phyloP scores from a whole-genome alignment of 1,140 invertebrate species.

The Plodia interpunctella region DNA sequence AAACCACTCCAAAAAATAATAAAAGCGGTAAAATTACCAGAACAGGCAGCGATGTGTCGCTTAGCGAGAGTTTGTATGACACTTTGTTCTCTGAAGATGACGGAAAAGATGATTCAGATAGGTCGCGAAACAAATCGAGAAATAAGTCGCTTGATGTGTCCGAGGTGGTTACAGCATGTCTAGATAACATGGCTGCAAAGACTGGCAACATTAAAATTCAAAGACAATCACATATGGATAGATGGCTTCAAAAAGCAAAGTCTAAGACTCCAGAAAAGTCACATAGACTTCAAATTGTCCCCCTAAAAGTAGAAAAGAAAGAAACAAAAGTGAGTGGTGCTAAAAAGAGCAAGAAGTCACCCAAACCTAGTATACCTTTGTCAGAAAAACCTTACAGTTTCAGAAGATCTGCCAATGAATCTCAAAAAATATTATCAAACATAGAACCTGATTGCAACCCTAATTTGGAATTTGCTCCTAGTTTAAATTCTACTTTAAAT shows the following conservation, averaged over 20 bases:
- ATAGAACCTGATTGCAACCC: conserved; percentile 58
- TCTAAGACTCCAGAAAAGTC: conserved; percentile 68
- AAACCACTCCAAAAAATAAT: conserved; percentile 40
- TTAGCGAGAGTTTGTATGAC: conserved; percentile 72
- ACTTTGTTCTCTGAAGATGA: conserved; percentile 70
- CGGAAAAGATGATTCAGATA: conserved; percentile 49
- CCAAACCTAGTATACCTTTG: conserved; percentile 18
- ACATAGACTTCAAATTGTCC: conserved; percentile 31
- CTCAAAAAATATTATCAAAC: conserved; percentile 34
- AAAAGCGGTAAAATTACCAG: conserved; percentile 56
- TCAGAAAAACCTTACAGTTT: conserved; percentile 35
- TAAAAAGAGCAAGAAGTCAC: conserved; percentile 28
- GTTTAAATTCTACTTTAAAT: conserved; percentile 10
- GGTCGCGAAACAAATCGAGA: conserved; percentile 43
- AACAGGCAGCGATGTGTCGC: conserved; percentile 57
- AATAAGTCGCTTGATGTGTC: conserved; percentile 65
- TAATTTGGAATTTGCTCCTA: conserved; percentile 4
- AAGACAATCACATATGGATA: conserved; percentile 73
- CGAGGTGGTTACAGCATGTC: conserved; percentile 64
- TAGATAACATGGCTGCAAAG: conserved; percentile 71
- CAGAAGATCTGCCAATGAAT: conserved; percentile 40
- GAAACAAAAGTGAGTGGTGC: conserved; percentile 24
- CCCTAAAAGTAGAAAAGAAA: conserved; percentile 28
- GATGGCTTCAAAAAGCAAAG: conserved; percentile 72
- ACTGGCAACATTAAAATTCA: conserved; percentile 66